Conservation (phyloP, 92 coral and sea anemone species). For the Palythoa grandis region DNA sequence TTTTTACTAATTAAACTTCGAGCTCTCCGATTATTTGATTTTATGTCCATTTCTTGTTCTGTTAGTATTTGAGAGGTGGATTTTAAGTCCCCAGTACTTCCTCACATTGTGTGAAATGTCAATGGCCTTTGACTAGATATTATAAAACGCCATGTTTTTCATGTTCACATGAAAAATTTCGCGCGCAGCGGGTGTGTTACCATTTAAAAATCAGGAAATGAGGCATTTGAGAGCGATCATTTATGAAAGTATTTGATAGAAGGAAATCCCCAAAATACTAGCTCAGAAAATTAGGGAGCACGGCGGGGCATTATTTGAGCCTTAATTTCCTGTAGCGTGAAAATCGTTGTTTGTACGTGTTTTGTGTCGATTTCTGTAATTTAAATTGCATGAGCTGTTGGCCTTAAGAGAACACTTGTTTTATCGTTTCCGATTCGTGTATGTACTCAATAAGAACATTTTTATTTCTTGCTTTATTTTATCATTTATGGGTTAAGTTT, state of each 20-base stretch:
- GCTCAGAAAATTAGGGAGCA: conserved; percentile 19
- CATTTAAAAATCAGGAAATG: conserved; percentile 45
- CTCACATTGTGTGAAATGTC: background rate
- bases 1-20: background rate
- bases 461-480: background rate
- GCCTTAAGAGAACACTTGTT: background rate
- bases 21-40: background rate
- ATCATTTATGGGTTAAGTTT: background rate
- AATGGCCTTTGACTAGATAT: background rate
- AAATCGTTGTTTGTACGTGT: conserved; percentile 13
- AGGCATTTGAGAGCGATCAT: conserved; percentile 23
- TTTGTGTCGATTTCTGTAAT: conserved; percentile 14
- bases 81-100: background rate
- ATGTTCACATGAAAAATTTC: background rate
- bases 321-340: conserved; percentile 37
- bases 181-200: conserved; percentile 29
- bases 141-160: background rate
- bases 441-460: background rate
- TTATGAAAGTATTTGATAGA: conserved; percentile 18
- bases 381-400: conserved; percentile 31
- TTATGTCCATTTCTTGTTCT: background rate
- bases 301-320: conserved; percentile 33
- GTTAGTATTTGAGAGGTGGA: background rate
- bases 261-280: conserved; percentile 18
- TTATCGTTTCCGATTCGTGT: background rate